A percentile compares a stretch with the other conserved stretches of the same genome.
Conservation (phyloP, 2,888 invertebrate genomes). For the Mythimna vitellina region DNA sequence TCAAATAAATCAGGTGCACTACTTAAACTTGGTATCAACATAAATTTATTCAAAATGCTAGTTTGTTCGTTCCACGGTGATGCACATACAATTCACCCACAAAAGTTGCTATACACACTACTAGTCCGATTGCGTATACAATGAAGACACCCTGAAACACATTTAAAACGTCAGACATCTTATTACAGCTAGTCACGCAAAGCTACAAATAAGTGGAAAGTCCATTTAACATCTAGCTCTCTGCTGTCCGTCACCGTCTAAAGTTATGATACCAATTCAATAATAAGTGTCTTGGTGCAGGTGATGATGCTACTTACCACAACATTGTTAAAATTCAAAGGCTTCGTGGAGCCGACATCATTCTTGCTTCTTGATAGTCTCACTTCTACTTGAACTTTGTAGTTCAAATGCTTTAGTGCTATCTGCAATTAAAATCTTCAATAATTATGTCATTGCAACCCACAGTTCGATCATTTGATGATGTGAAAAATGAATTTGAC, state of each 20-base stretch:
- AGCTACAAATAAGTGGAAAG: neutral
- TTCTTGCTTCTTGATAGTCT: slow-evolving; percentile 81
- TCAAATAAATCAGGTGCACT: neutral
- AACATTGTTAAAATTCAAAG: slow-evolving; percentile 76
- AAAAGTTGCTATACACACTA: slow-evolving; percentile 70
- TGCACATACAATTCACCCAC: slow-evolving; percentile 68
- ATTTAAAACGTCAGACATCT: neutral
- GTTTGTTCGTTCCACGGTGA: slow-evolving; percentile 25
- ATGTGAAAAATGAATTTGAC: neutral
- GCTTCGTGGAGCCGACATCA: slow-evolving; percentile 75
- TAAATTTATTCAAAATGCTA: slow-evolving; percentile 19
- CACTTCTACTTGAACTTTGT: slow-evolving; percentile 89
- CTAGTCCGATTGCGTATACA: slow-evolving; percentile 74
- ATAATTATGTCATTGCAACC: neutral
- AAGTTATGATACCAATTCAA: neutral
- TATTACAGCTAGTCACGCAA: neutral
- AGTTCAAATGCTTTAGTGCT: slow-evolving; percentile 87
- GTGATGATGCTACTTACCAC: slow-evolving; percentile 72
- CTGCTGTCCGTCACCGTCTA: neutral
- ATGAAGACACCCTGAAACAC: slow-evolving; percentile 79
- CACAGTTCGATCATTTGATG: neutral
- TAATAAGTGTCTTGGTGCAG: neutral
- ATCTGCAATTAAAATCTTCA: slow-evolving; percentile 78
- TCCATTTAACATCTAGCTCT: neutral
- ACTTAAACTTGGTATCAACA: neutral